Percentiles rank a stretch among this genome's conserved stretches.
Evolutionary conservation across 2,113 vertebrate species (phyloP).

Genomic region (Phrynocephalus versicolor): DNA sequence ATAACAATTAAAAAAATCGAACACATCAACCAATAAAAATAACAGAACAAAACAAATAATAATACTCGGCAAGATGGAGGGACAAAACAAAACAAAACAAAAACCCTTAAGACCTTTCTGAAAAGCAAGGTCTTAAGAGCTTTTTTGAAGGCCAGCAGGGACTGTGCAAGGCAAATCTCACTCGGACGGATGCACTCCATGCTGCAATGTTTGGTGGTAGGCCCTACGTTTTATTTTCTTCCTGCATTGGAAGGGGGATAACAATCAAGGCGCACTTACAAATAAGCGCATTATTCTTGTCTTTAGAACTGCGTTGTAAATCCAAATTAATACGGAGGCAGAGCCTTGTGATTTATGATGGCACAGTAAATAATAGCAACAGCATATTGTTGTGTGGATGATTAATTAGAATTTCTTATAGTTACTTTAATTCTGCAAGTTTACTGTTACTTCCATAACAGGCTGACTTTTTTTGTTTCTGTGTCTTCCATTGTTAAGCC

Average conservation of each 20-base stretch:
- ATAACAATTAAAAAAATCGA: no score
- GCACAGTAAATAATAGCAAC: conserved; percentile 55
- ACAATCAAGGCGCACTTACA: not conserved
- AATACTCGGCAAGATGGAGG: no score
- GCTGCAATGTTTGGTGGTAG: no score
- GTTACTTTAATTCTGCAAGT: conserved; percentile 48
- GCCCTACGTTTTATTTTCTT: no score
- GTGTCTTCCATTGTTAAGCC: conserved; percentile 30
- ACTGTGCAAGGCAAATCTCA: no score
- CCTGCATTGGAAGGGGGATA: not conserved
- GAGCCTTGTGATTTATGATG: conserved; percentile 59
- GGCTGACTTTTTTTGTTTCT: conserved; percentile 45
- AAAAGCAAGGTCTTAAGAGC: no score
- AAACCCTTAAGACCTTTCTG: no score
- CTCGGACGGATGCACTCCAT: no score
- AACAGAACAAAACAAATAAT: no score
- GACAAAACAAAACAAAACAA: no score
- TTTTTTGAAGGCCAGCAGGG: no score
- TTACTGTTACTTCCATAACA: conserved; percentile 50
- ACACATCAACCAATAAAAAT: no score
- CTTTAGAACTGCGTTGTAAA: conserved; percentile 42
- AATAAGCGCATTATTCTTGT: conserved; percentile 30
- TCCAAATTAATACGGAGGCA: conserved; percentile 51
- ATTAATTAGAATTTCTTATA: conserved; percentile 64
- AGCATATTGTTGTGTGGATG: conserved; percentile 36